Evolutionary conservation across 1,140 invertebrate genomes (phyloP), one percentile per base, ranked within the genome.

Genomic region (Trialeurodes vaporariorum): DNA sequence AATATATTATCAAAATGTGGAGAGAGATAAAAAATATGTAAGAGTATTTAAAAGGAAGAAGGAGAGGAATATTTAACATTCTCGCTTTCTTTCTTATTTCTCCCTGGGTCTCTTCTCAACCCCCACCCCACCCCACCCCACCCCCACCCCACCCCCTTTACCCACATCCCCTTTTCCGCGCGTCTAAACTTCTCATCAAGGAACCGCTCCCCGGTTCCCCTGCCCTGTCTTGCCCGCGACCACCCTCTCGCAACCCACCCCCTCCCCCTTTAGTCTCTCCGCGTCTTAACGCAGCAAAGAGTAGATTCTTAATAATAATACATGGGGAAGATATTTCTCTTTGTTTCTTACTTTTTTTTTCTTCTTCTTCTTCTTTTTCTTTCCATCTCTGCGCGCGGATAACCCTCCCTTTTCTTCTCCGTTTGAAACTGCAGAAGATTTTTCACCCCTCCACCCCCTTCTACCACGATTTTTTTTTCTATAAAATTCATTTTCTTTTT

Each of bases 401-500:
- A n/a, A n/a, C n/a, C n/a, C n/a, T n/a, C n/a, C n/a, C n/a, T n/a
- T n/a, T n/a, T n/a, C n/a, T n/a, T n/a, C 34, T 17, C 34, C 34
- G 5, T 49, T 49, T 49, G 17, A 49, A 49, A 17, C 34, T 17
- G 34, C 5, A 17, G 34, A 49, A 49, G 5, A 49, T 49, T 49
- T n/a, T 49, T 49, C 34, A 17, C 34, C 34, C 34, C 17, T 17
- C 34, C 34, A n/a, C n/a, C n/a, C n/a, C n/a, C n/a, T n/a, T n/a
- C n/a, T n/a, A n/a, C n/a, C n/a, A n/a, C n/a, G n/a, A n/a, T n/a
- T n/a, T 17, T 49, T 49, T 49, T 49, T 49, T 49, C 34, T 49
- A 49, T 49, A 49, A n/a, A n/a, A 49, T 49, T 49, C 34, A 49
- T 49, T 49, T 49, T 49, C 34, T 49, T 49, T 49, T 49, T 49